phyloP scores from a whole-genome alignment of 2,888 invertebrate genomes.

The Andrena fulva region DNA sequence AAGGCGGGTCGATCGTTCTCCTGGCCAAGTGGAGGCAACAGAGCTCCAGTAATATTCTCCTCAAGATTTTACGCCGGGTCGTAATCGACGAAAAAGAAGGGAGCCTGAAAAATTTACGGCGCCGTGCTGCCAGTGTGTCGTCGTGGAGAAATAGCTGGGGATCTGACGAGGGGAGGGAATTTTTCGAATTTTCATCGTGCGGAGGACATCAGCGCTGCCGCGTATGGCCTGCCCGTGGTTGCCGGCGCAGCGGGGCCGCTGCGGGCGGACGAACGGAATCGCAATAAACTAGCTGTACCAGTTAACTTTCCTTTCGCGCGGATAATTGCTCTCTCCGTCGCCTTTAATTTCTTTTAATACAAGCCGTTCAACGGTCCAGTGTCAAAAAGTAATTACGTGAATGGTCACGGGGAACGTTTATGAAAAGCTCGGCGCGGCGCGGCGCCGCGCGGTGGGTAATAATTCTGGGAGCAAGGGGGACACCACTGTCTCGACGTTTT shows the following conservation, averaged over 20 bases:
- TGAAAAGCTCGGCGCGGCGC: slow-evolving; percentile 70
- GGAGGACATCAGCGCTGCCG: background rate
- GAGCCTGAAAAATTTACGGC: slow-evolving; percentile 36
- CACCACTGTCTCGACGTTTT: slow-evolving; percentile 22
- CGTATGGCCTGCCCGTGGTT: background rate
- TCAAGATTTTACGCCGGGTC: slow-evolving; percentile 31
- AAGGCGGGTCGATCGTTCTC: slow-evolving; percentile 25
- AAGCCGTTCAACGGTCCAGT: slow-evolving; percentile 39
- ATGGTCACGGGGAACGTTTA: slow-evolving; percentile 70
- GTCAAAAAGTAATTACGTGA: slow-evolving; percentile 75
- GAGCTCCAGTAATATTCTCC: slow-evolving; percentile 17
- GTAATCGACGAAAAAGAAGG: slow-evolving; percentile 12
- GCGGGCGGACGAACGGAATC: slow-evolving; percentile 25
- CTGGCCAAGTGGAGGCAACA: slow-evolving; percentile 33
- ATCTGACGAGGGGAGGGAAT: slow-evolving; percentile 10
- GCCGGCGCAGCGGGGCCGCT: background rate
- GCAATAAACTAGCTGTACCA: slow-evolving; percentile 53
- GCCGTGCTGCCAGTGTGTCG: background rate
- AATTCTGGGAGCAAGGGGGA: slow-evolving; percentile 50
- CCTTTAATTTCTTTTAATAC: slow-evolving; percentile 64
- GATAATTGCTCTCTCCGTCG: slow-evolving; percentile 45
- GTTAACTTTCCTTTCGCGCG: slow-evolving; percentile 55
- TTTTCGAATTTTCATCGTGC: slow-evolving; percentile 23
- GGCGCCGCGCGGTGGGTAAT: slow-evolving; percentile 61
- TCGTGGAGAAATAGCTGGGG: slow-evolving; percentile 1